Evolutionary conservation across 2,888 invertebrate genomes (phyloP).

Genomic region (Calameuta pallipes): DNA sequence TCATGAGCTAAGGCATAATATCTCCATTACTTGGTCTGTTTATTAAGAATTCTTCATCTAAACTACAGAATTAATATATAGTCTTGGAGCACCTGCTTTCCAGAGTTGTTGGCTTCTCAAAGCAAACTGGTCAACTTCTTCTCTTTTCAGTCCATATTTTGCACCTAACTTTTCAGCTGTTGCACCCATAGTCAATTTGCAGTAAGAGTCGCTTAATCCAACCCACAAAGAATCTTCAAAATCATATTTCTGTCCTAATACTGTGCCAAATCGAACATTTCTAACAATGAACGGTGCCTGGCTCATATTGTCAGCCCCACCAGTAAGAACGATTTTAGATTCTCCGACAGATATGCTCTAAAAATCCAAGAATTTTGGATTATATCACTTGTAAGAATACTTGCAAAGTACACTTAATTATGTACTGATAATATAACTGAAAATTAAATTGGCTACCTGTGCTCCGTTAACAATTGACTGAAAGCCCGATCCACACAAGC

Average conservation of each 20-base stretch:
- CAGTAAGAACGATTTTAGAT: slow-evolving; percentile 87
- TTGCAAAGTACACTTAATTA: neutral
- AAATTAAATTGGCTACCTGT: slow-evolving; percentile 72
- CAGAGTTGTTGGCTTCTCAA: slow-evolving; percentile 87
- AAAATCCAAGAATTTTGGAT: slow-evolving; percentile 35
- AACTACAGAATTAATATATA: no score
- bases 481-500: slow-evolving; percentile 98
- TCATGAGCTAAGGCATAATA: slow-evolving; percentile 76
- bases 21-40: no score
- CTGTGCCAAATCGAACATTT: slow-evolving; percentile 88
- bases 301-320: slow-evolving; percentile 97
- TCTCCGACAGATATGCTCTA: slow-evolving; percentile 89
- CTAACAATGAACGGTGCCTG: slow-evolving; percentile 89
- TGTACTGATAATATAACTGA: neutral
- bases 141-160: slow-evolving; percentile 82
- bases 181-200: slow-evolving; percentile 94
- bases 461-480: slow-evolving; percentile 92
- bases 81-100: slow-evolving; percentile 76
- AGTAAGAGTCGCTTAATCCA: slow-evolving; percentile 87
- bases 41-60: no score
- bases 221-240: slow-evolving; percentile 94
- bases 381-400: neutral
- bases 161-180: slow-evolving; percentile 95
- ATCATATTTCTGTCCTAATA: slow-evolving; percentile 79
- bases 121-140: slow-evolving; percentile 88